Evolutionary conservation across 2,797 vertebrate species (phyloP).

Genomic region (Tadarida brasiliensis): DNA sequence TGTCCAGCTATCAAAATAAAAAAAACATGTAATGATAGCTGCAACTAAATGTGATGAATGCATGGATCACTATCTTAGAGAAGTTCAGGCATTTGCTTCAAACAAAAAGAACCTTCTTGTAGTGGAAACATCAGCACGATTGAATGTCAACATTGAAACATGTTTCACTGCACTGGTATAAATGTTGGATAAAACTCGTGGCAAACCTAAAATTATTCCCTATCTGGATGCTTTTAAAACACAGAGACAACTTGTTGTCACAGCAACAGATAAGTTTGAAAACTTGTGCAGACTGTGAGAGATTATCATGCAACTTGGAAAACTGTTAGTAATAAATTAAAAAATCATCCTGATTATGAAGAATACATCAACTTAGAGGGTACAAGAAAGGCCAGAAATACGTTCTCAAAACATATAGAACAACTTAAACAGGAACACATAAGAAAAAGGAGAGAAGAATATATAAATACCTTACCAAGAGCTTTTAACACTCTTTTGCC

Average conservation of each 20-base stretch:
- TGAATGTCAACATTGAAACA: constrained; percentile 95
- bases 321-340: constrained; percentile 95
- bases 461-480: constrained; percentile 96
- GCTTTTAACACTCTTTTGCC: constrained; percentile 96
- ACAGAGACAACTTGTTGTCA: constrained; percentile 95
- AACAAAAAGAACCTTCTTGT: constrained; percentile 98
- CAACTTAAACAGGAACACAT: constrained; percentile 99
- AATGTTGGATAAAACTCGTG: constrained; percentile 98
- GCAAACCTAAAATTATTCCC: constrained; percentile 98
- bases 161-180: constrained; percentile 97
- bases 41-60: constrained; percentile 99
- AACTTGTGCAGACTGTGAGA: constrained; percentile 95
- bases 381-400: constrained; percentile 95
- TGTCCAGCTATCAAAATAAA: constrained; percentile 97
- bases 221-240: constrained; percentile 98
- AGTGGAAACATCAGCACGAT: constrained; percentile 96
- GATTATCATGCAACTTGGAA: constrained; percentile 99
- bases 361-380: constrained; percentile 98
- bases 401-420: constrained; percentile 97
- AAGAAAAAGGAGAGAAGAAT: constrained; percentile 96
- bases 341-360: constrained; percentile 96
- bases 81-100: constrained; percentile 96
- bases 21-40: constrained; percentile 97
- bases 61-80: constrained; percentile 98
- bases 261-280: constrained; percentile 96